Percentiles rank a stretch among this genome's conserved stretches.
phyloP scores from a whole-genome alignment of 2,888 invertebrate species.

The Omphaloscelis lunosa region DNA sequence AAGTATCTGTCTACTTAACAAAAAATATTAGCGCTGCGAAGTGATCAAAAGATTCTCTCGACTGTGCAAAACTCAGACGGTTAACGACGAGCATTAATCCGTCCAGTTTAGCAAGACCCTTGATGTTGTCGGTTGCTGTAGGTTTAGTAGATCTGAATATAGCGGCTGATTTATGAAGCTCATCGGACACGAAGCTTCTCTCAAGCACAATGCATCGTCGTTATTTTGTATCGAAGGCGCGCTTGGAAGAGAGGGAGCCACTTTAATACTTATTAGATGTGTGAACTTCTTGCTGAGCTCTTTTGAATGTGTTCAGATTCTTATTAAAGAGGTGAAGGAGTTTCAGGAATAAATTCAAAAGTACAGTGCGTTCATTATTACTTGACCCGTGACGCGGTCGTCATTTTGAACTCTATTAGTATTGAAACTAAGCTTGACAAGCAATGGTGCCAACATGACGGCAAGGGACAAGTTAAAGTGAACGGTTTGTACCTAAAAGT shows the following conservation, averaged over 20 bases:
- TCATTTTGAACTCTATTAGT: too few species aligned
- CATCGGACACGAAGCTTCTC: conserved; percentile 79
- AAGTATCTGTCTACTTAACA: conserved; percentile 45
- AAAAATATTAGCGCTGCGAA: conserved; percentile 67
- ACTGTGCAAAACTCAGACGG: conserved; percentile 77
- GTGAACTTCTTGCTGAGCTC: conserved; percentile 38
- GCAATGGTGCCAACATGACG: too few species aligned
- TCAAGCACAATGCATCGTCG: conserved; percentile 77
- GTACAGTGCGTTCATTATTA: neutral
- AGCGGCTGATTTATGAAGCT: conserved; percentile 69
- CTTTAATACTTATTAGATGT: conserved; percentile 64
- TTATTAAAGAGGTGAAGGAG: neutral
- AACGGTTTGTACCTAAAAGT: too few species aligned
- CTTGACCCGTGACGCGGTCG: too few species aligned
- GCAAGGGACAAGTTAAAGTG: too few species aligned
- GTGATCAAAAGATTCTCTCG: conserved; percentile 81
- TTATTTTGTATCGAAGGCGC: conserved; percentile 71
- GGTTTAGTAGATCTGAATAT: conserved; percentile 48
- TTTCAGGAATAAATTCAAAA: neutral
- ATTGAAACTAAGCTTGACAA: too few species aligned
- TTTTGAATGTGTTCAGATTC: conserved; percentile 26
- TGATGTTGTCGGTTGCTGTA: conserved; percentile 7
- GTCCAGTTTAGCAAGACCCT: conserved; percentile 69
- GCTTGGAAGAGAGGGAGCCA: conserved; percentile 53
- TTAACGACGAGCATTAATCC: conserved; percentile 72